Evolutionary conservation across 2,113 vertebrate species (phyloP).

Genomic region (Haplotaxodon microlepis): DNA sequence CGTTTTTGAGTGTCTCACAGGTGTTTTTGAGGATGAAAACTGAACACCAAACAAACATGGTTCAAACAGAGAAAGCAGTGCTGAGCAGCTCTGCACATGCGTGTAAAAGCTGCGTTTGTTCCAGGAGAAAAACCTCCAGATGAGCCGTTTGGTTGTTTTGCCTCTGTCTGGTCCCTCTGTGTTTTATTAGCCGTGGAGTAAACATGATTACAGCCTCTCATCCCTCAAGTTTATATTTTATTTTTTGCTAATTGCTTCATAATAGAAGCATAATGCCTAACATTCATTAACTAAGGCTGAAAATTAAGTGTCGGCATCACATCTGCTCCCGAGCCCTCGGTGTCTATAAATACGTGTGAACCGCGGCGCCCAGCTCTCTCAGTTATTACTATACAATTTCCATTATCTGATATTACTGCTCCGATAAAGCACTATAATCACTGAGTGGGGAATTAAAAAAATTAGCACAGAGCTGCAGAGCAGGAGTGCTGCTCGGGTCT

Average conservation of each 20-base stretch:
- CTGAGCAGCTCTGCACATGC: neutral
- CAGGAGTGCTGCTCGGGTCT: constrained; percentile 14
- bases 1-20: neutral
- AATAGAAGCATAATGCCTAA: constrained; percentile 20
- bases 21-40: neutral
- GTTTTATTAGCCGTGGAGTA: neutral
- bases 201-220: neutral
- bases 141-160: neutral
- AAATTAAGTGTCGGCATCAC: constrained; percentile 43
- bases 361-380: neutral
- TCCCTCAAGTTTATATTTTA: constrained; percentile 13
- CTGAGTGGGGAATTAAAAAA: constrained; percentile 15
- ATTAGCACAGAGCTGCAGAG: neutral
- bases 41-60: neutral
- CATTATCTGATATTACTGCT: neutral
- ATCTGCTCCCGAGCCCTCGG: constrained; percentile 7
- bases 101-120: neutral
- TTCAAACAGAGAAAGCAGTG: too few relatives aligned
- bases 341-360: constrained; percentile 27
- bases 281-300: constrained; percentile 40
- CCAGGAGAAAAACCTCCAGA: neutral
- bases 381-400: constrained; percentile 8
- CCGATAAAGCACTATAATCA: constrained; percentile 8
- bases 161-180: neutral
- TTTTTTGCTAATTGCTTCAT: constrained; percentile 35